Evolutionary conservation across 2,113 vertebrate species (phyloP), one percentile per base, ranked within the genome.

Genomic region (Nibea albiflora): DNA sequence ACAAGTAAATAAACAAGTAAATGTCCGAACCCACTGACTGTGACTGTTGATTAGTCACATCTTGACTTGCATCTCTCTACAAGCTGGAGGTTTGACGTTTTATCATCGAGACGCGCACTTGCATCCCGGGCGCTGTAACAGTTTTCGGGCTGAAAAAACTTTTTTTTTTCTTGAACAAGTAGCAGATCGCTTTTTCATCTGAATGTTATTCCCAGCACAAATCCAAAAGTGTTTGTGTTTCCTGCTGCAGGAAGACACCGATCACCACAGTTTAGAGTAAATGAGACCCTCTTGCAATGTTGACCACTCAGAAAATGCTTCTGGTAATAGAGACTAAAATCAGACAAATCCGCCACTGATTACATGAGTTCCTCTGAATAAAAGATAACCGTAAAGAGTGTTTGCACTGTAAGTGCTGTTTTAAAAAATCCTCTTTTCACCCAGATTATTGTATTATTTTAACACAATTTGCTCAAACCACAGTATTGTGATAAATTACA

Each of bases 1-100:
- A 24, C 50, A 46, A 76, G 71, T 71, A 66, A 85, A 82, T 60
- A 81, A 77, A 81, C 71, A 71, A 62, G 42, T 26, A 28, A 57
- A 77, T 57, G 75, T 72, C n/a, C 28, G 53, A 75, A 78, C 65
- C 39, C 19, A 6, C n/a, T 14, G 52, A 24, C 57, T n/a, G 54
- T 58, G 71, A 0, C 53, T 15, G 42, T 9, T 4, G 17, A 83
- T 72, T n/a, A 24, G 60, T 72, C 58, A 46, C 39, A 65, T 56
- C 5, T 9, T 15, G 39, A 50, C 56, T 52, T 15, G 26, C 46
- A 44, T 76, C 5, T 3, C 61, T 53, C 62, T 31, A 1, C 64
- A 52, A 19, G 19, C 44, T 7, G 64, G 5, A 74, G n/a, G 47
- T 20, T 5, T 46, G 44, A 60, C 2, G 28, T 50, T 54, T 50